phyloP scores from a whole-genome alignment of 2,113 vertebrate species.

The Gadus macrocephalus region DNA sequence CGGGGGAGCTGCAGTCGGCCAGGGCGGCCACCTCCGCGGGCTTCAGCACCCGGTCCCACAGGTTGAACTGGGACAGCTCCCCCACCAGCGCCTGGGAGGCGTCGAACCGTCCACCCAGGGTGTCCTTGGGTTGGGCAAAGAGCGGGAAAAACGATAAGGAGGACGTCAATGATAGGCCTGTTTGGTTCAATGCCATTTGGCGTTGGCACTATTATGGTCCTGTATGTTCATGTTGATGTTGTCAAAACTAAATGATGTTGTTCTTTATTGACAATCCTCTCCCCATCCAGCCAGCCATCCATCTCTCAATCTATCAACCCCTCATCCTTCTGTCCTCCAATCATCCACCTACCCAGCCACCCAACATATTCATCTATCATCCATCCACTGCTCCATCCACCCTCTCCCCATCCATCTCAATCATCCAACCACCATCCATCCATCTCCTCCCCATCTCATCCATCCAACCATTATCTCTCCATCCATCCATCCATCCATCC shows the following conservation, averaged over 20 bases:
- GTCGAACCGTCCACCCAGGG: slow-evolving; percentile 87
- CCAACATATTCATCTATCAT: too few species aligned
- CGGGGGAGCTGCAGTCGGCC: slow-evolving; percentile 82
- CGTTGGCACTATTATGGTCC: too few species aligned
- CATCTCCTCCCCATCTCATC: neutral
- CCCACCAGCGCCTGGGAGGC: slow-evolving; percentile 93
- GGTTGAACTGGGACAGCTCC: slow-evolving; percentile 88
- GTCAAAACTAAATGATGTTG: too few species aligned
- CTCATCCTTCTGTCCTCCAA: too few species aligned
- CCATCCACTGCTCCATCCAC: neutral
- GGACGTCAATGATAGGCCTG: too few species aligned
- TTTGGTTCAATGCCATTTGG: too few species aligned
- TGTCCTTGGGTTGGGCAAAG: slow-evolving; percentile 70
- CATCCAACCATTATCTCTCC: too few species aligned
- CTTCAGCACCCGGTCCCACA: slow-evolving; percentile 90
- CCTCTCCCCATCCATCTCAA: neutral
- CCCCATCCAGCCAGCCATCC: too few species aligned
- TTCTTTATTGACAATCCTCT: too few species aligned
- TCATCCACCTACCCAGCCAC: too few species aligned
- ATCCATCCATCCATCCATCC: neutral
- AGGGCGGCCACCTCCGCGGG: slow-evolving; percentile 80
- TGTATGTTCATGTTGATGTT: too few species aligned
- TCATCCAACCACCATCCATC: neutral
- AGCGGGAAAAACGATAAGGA: too few species aligned
- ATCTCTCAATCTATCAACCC: neutral